Conservation (phyloP, 2,113 vertebrate species). For the Psilopogon haemacephalus region DNA sequence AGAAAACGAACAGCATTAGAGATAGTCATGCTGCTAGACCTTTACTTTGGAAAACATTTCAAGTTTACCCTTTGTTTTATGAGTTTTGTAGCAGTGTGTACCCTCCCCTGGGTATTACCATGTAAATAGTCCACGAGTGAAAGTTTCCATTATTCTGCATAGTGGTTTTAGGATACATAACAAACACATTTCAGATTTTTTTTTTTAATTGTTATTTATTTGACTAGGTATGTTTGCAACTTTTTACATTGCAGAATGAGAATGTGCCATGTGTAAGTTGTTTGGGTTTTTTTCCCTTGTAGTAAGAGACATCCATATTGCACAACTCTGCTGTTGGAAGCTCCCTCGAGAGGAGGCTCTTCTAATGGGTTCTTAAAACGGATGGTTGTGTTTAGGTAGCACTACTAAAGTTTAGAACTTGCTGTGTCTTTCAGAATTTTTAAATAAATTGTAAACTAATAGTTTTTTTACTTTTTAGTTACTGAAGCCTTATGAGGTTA, state of each 20-base stretch:
- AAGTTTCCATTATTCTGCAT: constrained; percentile 82
- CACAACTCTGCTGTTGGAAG: constrained; percentile 78
- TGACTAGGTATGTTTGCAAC: constrained; percentile 85
- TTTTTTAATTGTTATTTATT: constrained; percentile 90
- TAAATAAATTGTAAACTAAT: constrained; percentile 83
- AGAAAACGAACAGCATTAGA: constrained; percentile 77
- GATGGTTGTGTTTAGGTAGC: constrained; percentile 77
- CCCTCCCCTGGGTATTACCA: constrained; percentile 84
- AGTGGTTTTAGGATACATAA: constrained; percentile 82
- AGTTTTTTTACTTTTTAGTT: constrained; percentile 82
- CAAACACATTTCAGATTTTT: constrained; percentile 78
- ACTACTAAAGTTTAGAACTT: constrained; percentile 83
- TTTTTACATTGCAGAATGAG: constrained; percentile 82
- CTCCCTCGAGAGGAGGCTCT: constrained; percentile 71
- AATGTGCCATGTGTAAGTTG: constrained; percentile 80
- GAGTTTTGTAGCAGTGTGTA: constrained; percentile 92
- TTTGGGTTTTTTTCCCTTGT: constrained; percentile 53
- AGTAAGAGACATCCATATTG: constrained; percentile 78
- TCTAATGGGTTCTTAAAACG: constrained; percentile 71
- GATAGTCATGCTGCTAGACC: constrained; percentile 82
- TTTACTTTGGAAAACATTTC: constrained; percentile 81
- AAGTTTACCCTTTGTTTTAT: constrained; percentile 83
- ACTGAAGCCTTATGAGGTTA: constrained; percentile 80
- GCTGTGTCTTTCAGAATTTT: constrained; percentile 81
- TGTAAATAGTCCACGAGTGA: constrained; percentile 89